Percentiles rank a stretch among this genome's conserved stretches.
Conservation (phyloP, 1,140 invertebrate genomes). For the Physella acuta region DNA sequence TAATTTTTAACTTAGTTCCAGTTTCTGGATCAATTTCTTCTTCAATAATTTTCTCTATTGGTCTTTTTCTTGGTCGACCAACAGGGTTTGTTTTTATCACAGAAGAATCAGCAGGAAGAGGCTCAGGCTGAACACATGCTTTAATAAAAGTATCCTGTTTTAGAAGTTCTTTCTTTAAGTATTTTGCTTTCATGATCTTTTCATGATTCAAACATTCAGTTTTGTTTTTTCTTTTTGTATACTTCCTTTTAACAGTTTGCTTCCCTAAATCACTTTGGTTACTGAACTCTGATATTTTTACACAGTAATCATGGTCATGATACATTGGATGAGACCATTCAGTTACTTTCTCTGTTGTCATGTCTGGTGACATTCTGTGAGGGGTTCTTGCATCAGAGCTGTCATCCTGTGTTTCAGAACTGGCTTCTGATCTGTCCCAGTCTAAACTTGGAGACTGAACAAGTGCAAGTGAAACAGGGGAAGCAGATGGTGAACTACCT, state of each 20-base stretch:
- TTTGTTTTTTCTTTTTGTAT: conserved; percentile 26
- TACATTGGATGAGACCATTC: conserved; percentile 31
- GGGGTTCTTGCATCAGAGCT: conserved; percentile 19
- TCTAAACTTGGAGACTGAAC: conserved; percentile 33
- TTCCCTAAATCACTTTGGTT: not conserved
- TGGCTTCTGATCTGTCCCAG: conserved; percentile 38
- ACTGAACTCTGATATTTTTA: conserved; percentile 20
- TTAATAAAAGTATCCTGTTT: conserved; percentile 19
- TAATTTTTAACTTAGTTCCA: conserved; percentile 53
- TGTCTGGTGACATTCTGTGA: conserved; percentile 4
- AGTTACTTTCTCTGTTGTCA: not conserved
- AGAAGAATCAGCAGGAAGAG: not conserved
- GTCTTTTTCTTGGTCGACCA: conserved; percentile 25
- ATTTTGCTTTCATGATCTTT: conserved; percentile 29
- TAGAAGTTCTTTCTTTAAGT: conserved; percentile 29
- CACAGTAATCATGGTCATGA: conserved; percentile 55
- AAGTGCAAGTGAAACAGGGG: conserved; percentile 24
- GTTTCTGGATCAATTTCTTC: conserved; percentile 38
- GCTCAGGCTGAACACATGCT: not conserved
- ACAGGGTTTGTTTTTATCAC: conserved; percentile 21
- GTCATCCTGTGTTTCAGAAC: conserved; percentile 33
- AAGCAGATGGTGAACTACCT: conserved; percentile 19
- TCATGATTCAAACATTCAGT: conserved; percentile 17
- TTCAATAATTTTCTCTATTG: conserved; percentile 34
- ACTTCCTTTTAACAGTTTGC: conserved; percentile 23